Evolutionary conservation across 2,888 invertebrate genomes (phyloP).

Genomic region (Idaea aversata): DNA sequence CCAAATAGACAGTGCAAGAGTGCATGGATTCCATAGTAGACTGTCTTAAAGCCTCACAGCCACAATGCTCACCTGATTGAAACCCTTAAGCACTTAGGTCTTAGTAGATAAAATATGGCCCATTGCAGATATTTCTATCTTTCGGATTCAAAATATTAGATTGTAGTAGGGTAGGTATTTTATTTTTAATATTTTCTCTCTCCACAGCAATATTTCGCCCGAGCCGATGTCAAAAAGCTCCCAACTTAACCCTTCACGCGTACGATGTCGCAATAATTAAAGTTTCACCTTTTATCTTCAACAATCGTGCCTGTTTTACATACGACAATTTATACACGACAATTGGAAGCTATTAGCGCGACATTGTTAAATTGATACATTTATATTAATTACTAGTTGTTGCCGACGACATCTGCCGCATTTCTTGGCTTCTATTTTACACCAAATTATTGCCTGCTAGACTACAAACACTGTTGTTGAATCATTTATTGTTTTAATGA

Average conservation of each 20-base stretch:
- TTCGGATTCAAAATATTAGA: too few relatives aligned
- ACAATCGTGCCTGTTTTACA: not conserved
- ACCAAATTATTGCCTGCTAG: not conserved
- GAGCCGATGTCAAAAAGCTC: not conserved
- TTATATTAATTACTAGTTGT: not conserved
- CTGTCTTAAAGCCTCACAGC: too few relatives aligned
- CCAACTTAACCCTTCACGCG: not conserved
- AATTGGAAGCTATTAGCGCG: not conserved
- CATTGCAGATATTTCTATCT: too few relatives aligned
- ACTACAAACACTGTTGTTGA: not conserved
- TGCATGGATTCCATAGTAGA: too few relatives aligned
- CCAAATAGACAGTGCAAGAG: too few relatives aligned
- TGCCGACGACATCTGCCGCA: not conserved
- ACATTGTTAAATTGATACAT: slow-evolving; percentile 1
- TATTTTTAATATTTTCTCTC: too few relatives aligned
- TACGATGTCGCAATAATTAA: slow-evolving; percentile 47
- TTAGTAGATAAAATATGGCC: too few relatives aligned
- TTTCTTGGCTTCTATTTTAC: not conserved
- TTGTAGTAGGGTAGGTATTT: too few relatives aligned
- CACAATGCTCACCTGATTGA: too few relatives aligned
- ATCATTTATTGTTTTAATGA: not conserved
- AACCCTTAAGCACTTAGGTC: too few relatives aligned
- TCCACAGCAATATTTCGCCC: too few relatives aligned
- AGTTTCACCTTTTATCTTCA: slow-evolving; percentile 45
- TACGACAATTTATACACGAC: slow-evolving; percentile 1